These are phyloP conservation scores for Eumaeus atala DNA, from an alignment of 1,140 invertebrate species.

Conservation along the genomic window DNA sequence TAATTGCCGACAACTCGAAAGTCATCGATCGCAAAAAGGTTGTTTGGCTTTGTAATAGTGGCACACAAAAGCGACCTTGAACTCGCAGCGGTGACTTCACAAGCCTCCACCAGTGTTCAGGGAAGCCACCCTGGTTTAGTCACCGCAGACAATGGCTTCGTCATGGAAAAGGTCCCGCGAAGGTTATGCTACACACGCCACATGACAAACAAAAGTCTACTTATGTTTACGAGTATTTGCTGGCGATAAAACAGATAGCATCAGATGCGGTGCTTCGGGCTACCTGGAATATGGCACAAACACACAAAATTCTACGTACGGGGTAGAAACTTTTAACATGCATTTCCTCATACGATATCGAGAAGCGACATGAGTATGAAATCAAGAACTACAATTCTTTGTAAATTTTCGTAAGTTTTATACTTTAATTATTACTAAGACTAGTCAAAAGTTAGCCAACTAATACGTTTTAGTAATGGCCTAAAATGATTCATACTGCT, in stretches of 20 bases:
- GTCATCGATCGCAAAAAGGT: slow-evolving; percentile 18
- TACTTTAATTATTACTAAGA: too few species aligned
- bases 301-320: too few species aligned
- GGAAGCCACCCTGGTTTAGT: slow-evolving; percentile 56
- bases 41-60: slow-evolving; percentile 15
- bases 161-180: slow-evolving; percentile 39
- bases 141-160: slow-evolving; percentile 60
- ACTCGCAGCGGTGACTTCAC: slow-evolving; percentile 37
- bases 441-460: too few species aligned
- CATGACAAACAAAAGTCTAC: slow-evolving; percentile 20
- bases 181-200: slow-evolving; percentile 32
- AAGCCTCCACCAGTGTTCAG: slow-evolving; percentile 36
- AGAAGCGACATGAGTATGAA: too few species aligned
- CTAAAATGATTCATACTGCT: too few species aligned
- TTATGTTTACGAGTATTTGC: slow-evolving; percentile 17
- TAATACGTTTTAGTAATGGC: too few species aligned
- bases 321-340: too few species aligned
- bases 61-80: slow-evolving; percentile 43
- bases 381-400: too few species aligned
- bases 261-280: too few species aligned
- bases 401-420: too few species aligned
- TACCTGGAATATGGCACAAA: too few species aligned
- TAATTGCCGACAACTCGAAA: slow-evolving; percentile 8
- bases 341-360: too few species aligned
- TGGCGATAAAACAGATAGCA: slow-evolving; percentile 14